Percentiles rank a stretch among this genome's conserved stretches.
These are phyloP conservation scores for Phanerotoma sp. DNA, from an alignment of 2,888 invertebrate species.

Conservation along the genomic window DNA sequence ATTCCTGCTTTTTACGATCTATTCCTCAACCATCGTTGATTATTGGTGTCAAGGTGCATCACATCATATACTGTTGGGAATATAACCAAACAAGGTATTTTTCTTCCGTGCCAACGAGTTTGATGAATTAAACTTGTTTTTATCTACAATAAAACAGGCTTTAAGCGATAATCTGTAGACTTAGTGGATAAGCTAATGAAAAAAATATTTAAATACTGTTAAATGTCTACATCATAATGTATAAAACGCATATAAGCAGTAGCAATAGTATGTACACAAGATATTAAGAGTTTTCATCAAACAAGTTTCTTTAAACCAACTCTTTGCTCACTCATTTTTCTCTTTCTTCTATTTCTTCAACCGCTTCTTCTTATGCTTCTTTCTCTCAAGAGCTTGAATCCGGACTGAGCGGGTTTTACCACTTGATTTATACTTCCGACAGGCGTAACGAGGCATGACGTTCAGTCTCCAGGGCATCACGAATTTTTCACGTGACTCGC, in stretches of 20 bases:
- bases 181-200: too few species aligned
- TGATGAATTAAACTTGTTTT: too few species aligned
- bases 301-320: too few species aligned
- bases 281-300: too few species aligned
- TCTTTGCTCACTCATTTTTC: too few species aligned
- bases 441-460: slow-evolving; percentile 47
- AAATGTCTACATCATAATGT: too few species aligned
- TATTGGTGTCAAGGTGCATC: slow-evolving; percentile 25
- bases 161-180: not conserved
- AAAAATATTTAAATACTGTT: too few species aligned
- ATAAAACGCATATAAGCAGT: too few species aligned
- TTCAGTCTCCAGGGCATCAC: slow-evolving; percentile 35
- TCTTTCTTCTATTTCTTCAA: not conserved
- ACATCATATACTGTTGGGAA: not conserved
- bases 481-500: slow-evolving; percentile 35
- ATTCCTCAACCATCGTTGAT: slow-evolving; percentile 14
- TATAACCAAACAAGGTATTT: not conserved
- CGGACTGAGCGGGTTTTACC: slow-evolving; percentile 38
- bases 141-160: not conserved
- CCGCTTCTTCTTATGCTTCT: slow-evolving; percentile 5
- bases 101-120: not conserved
- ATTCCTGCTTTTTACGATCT: slow-evolving; percentile 7
- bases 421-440: slow-evolving; percentile 55
- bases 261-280: not conserved
- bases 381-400: slow-evolving; percentile 35